Evolutionary conservation across 2,797 vertebrate species (phyloP).

Genomic region (Lithobates pipiens): DNA sequence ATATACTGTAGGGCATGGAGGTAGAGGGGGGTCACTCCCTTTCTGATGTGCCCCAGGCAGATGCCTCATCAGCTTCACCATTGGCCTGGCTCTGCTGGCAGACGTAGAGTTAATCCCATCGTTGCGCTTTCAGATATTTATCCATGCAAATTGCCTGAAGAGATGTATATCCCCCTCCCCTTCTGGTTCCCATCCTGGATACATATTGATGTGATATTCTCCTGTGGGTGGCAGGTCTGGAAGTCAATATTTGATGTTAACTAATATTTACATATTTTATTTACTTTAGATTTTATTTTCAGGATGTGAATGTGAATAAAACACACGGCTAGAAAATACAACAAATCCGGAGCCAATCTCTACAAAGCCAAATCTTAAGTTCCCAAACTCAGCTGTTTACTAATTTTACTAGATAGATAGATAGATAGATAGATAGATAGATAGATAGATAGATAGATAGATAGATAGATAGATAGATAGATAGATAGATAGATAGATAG

Average conservation of each 20-base stretch:
- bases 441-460: too few relatives aligned
- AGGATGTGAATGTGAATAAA: neutral
- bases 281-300: conserved; percentile 19
- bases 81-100: neutral
- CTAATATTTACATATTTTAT: conserved; percentile 31
- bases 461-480: too few relatives aligned
- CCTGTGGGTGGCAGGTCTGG: conserved; percentile 19
- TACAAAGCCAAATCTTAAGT: neutral
- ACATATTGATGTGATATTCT: conserved; percentile 43
- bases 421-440: too few relatives aligned
- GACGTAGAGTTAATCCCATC: neutral
- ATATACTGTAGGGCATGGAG: too few relatives aligned
- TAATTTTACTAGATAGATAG: neutral
- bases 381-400: neutral
- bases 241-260: conserved; percentile 48
- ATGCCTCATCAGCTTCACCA: too few relatives aligned
- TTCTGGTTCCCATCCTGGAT: conserved; percentile 23
- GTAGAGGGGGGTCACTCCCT: too few relatives aligned
- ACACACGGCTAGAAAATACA: neutral
- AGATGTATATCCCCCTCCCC: too few relatives aligned
- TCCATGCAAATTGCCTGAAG: neutral
- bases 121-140: conserved; percentile 5
- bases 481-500: too few relatives aligned
- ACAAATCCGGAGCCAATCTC: too few relatives aligned
- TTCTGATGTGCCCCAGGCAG: too few relatives aligned